These are phyloP conservation scores for Ganaspis sp. DNA, from an alignment of 1,140 invertebrate genomes.

Conservation along the genomic window DNA sequence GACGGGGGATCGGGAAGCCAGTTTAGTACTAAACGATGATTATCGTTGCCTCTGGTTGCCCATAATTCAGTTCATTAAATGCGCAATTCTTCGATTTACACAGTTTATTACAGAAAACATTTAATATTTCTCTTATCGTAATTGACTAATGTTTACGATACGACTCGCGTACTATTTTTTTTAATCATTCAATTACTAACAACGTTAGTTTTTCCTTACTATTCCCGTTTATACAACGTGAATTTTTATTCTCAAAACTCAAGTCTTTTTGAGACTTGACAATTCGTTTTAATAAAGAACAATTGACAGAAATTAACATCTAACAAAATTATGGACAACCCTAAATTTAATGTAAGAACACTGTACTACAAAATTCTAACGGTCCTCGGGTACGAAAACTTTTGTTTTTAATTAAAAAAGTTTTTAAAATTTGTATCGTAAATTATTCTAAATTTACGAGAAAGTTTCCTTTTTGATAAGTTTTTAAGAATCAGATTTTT, in stretches of 20 bases:
- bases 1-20: slow-evolving; percentile 74
- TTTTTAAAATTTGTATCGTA: neutral
- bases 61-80: slow-evolving; percentile 69
- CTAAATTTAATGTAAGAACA: slow-evolving; percentile 54
- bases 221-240: neutral
- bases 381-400: neutral
- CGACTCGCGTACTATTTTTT: slow-evolving; percentile 55
- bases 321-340: slow-evolving; percentile 75
- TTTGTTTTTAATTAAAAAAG: neutral
- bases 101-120: slow-evolving; percentile 63
- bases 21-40: slow-evolving; percentile 72
- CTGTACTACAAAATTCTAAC: slow-evolving; percentile 11
- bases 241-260: neutral
- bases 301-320: slow-evolving; percentile 54
- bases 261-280: neutral
- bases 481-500: too few species aligned
- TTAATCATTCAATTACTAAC: slow-evolving; percentile 3
- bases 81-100: slow-evolving; percentile 43
- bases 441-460: too few species aligned
- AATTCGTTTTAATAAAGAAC: slow-evolving; percentile 39
- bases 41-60: slow-evolving; percentile 71
- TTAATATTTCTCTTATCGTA: slow-evolving; percentile 68
- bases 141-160: slow-evolving; percentile 75
- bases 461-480: too few species aligned
- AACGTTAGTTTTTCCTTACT: neutral